Evolutionary conservation across 2,888 invertebrate genomes (phyloP).

Genomic region (Pseudeuparius sepicola): DNA sequence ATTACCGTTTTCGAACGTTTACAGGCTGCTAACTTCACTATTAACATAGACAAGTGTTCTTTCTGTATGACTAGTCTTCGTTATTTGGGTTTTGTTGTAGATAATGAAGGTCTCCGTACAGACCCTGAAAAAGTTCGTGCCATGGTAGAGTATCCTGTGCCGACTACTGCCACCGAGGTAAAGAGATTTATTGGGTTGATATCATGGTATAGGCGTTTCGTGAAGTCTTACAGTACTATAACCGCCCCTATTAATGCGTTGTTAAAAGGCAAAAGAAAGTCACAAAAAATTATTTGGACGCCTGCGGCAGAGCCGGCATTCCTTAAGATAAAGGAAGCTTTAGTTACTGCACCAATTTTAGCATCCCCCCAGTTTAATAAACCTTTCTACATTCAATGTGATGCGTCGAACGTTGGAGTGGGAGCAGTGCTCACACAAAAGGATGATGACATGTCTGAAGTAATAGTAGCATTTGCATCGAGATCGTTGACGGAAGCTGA

Average conservation of each 20-base stretch:
- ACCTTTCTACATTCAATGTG: constrained; percentile 3
- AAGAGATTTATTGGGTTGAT: constrained; percentile 14
- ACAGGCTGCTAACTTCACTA: too few species aligned
- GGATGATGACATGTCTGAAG: constrained; percentile 17
- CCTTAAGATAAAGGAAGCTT: constrained; percentile 8
- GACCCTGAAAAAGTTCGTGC: constrained; percentile 8
- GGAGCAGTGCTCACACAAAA: constrained; percentile 2
- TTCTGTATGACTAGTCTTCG: constrained; percentile 2
- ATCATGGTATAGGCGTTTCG: constrained; percentile 16
- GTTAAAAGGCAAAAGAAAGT: constrained; percentile 8
- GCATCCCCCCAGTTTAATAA: constrained; percentile 18
- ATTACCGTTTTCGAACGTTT: too few species aligned
- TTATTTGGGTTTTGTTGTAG: constrained; percentile 13
- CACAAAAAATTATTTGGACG: constrained; percentile 8
- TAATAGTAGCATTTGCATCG: constrained; percentile 22
- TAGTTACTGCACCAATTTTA: constrained; percentile 17
- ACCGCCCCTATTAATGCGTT: constrained; percentile 7
- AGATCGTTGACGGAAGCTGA: constrained; percentile 21
- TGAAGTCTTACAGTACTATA: constrained; percentile 7
- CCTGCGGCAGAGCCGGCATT: constrained; percentile 9
- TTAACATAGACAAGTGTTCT: too few species aligned
- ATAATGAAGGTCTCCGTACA: constrained; percentile 8
- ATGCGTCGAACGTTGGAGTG: constrained; percentile 1
- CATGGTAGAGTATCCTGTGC: constrained; percentile 12
- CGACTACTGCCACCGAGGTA: constrained; percentile 12